Conservation (phyloP, 2,113 vertebrate species). For the Onychostoma macrolepis region DNA sequence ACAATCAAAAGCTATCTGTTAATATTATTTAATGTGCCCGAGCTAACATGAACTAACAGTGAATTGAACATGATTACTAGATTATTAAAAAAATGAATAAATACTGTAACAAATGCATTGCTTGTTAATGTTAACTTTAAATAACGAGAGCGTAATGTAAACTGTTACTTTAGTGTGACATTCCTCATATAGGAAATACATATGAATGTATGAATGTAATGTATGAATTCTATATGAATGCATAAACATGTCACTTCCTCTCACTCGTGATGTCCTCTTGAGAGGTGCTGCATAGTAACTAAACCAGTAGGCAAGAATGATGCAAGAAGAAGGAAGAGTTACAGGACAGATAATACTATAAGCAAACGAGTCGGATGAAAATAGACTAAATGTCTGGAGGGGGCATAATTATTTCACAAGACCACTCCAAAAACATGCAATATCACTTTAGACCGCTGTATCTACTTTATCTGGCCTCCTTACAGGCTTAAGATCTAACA, state of each 20-base stretch:
- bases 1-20: too few species aligned
- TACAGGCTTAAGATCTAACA: not conserved
- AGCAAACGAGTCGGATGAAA: not conserved
- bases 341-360: not conserved
- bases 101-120: too few species aligned
- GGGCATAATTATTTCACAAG: slow-evolving; percentile 8
- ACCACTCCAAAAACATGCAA: slow-evolving; percentile 16
- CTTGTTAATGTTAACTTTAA: not conserved
- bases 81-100: too few species aligned
- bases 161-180: not conserved
- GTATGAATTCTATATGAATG: too few species aligned
- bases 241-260: not conserved
- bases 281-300: not conserved
- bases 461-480: slow-evolving; percentile 8
- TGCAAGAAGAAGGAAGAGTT: slow-evolving; percentile 15
- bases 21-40: too few species aligned
- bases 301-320: not conserved
- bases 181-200: not conserved
- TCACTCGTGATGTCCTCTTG: not conserved
- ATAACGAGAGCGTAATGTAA: not conserved
- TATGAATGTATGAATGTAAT: too few species aligned
- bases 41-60: too few species aligned
- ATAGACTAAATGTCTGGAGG: slow-evolving; percentile 4
- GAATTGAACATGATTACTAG: too few species aligned
- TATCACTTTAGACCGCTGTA: not conserved